These are phyloP conservation scores for Tetraodon nigroviridis DNA, from an alignment of 2,113 vertebrate genomes.

Conservation along the genomic window DNA sequence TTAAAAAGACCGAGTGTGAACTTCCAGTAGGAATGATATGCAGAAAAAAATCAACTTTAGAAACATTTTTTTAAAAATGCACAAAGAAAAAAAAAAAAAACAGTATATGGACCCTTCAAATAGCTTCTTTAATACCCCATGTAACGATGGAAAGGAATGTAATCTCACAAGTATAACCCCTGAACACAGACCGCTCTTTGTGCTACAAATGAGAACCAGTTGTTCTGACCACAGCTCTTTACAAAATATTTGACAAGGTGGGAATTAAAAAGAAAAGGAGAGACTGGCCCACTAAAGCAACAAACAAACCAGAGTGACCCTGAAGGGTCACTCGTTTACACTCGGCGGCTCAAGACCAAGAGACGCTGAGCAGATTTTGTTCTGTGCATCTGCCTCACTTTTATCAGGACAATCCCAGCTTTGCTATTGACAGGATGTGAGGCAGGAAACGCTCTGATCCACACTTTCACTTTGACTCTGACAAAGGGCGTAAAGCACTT, in stretches of 20 bases:
- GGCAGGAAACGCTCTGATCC: too few relatives aligned
- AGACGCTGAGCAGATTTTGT: too few relatives aligned
- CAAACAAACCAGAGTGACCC: neutral
- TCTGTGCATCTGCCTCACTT: too few relatives aligned
- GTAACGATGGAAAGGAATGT: slow-evolving; percentile 54
- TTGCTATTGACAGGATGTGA: too few relatives aligned
- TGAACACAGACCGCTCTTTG: slow-evolving; percentile 48
- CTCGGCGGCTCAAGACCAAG: too few relatives aligned
- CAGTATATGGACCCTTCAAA: slow-evolving; percentile 21
- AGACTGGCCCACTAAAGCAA: slow-evolving; percentile 1
- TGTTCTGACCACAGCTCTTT: slow-evolving; percentile 41
- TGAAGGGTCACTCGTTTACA: too few relatives aligned
- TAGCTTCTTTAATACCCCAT: slow-evolving; percentile 39
- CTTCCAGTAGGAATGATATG: slow-evolving; percentile 19
- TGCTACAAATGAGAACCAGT: slow-evolving; percentile 59
- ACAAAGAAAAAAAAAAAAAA: slow-evolving; percentile 14
- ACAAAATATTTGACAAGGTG: slow-evolving; percentile 42
- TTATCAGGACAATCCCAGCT: too few relatives aligned
- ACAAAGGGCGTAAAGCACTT: too few relatives aligned
- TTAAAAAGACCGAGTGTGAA: slow-evolving; percentile 45
- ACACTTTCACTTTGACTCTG: too few relatives aligned
- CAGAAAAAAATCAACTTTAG: slow-evolving; percentile 64
- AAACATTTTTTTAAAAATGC: slow-evolving; percentile 74
- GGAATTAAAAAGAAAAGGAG: slow-evolving; percentile 14
- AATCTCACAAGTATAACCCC: slow-evolving; percentile 49